Evolutionary conservation across 2,888 invertebrate species (phyloP), one percentile per base, ranked within the genome.

Genomic region (Cryptocephalus primarius): DNA sequence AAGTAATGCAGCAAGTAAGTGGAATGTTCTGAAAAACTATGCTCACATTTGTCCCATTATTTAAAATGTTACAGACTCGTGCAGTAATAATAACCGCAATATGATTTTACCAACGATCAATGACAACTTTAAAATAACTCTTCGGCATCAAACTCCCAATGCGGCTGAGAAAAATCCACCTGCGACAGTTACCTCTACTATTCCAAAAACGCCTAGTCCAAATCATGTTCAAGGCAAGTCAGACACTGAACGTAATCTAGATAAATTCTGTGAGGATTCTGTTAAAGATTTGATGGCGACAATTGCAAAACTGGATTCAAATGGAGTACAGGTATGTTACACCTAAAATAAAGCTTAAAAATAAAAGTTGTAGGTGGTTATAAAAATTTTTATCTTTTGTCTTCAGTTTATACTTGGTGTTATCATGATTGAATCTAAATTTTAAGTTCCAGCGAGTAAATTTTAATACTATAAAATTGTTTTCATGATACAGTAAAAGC

Each of bases 201-300:
- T 87, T 71, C 86, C 88, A 55, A 88, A 88, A 76, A 88, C 88
- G 52, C 88, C 88, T 48, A 86, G 86, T 67, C 88, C 88, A 46
- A 83, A 80, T 65, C 79, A 80, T 61, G n/a, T 63, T 74, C 60
- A 63, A 52, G 62, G 63, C 10, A 59, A 60, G 40, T 58, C 73
- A 55, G 82, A 80, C 58, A 77, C 80, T 33, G 80, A 80, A 50
- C 76, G 79, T 55, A 79, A 75, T 55, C 75, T 89, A 61, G 88
- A 88, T 70, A 85, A 85, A 65, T 85, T 85, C 66, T 87, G 88
- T 68, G 85, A 86, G 65, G 88, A 88, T 64, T 86, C 86, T 1
- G 84, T 88, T 51, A 87, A 87, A 65, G 88, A 88, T 74, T 73
- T 89, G 55, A 87, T 88, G 83, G 85, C 86, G 48, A 88, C 88